Evolutionary conservation across 2,797 vertebrate genomes (phyloP).

Genomic region (Hypotaenidia okinawae): DNA sequence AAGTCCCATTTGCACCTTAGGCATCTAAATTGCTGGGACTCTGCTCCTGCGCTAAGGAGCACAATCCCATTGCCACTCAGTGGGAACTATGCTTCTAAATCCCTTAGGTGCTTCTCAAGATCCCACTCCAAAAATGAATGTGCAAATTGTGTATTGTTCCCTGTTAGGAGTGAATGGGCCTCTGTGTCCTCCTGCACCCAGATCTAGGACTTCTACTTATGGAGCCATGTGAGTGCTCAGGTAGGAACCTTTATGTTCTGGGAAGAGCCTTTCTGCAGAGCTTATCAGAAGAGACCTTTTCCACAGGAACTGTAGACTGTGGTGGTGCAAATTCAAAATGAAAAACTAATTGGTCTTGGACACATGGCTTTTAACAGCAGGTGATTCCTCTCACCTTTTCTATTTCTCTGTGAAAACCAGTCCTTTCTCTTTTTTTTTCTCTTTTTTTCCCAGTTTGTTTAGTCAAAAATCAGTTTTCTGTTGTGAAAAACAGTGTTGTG

Average conservation of each 20-base stretch:
- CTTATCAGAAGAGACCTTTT: not conserved
- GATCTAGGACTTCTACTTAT: not conserved
- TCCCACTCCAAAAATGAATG: not conserved
- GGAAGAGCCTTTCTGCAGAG: not conserved
- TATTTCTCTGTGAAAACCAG: not conserved
- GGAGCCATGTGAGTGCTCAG: not conserved
- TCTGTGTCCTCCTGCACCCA: not conserved
- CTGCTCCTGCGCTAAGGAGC: not conserved
- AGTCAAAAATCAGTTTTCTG: not conserved
- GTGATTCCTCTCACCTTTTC: not conserved
- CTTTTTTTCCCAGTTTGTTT: not conserved
- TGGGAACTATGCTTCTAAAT: not conserved
- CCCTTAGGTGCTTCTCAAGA: not conserved
- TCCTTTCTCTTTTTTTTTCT: too few relatives aligned
- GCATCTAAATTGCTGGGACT: not conserved
- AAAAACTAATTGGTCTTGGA: not conserved
- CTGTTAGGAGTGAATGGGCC: not conserved
- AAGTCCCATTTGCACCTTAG: not conserved
- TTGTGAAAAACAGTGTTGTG: not conserved
- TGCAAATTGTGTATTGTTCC: not conserved
- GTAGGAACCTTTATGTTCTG: not conserved
- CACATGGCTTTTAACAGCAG: not conserved
- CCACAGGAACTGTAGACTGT: not conserved
- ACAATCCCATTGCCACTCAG: not conserved
- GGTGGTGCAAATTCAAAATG: not conserved